Percentiles rank a stretch among this genome's conserved stretches.
phyloP scores from a whole-genome alignment of 2,888 invertebrate species.

The Melangyna quadrimaculata region DNA sequence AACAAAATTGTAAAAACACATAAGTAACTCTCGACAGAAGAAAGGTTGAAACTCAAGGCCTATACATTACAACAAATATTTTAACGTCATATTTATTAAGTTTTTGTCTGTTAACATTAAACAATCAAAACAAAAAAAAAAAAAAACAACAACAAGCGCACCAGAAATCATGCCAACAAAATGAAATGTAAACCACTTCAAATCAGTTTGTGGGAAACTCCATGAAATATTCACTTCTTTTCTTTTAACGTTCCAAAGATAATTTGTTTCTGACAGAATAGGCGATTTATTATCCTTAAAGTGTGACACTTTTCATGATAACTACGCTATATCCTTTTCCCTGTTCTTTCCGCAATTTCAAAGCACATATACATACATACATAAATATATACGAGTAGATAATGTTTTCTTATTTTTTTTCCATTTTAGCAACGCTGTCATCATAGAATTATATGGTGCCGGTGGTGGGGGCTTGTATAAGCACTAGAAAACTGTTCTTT shows the following conservation, averaged over 20 bases:
- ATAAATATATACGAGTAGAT: too few species aligned
- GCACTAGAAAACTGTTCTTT: constrained; percentile 6
- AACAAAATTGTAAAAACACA: too few species aligned
- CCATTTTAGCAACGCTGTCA: constrained; percentile 39
- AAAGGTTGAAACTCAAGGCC: not conserved
- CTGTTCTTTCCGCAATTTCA: constrained; percentile 43
- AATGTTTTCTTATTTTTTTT: not conserved
- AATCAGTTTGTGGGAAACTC: constrained; percentile 25
- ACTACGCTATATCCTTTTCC: constrained; percentile 58
- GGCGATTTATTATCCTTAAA: constrained; percentile 64
- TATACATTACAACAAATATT: not conserved
- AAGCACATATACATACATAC: too few species aligned
- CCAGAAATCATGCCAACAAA: constrained; percentile 13
- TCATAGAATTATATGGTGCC: constrained; percentile 32
- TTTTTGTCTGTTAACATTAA: not conserved
- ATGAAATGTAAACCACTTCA: constrained; percentile 23
- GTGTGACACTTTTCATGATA: constrained; percentile 67
- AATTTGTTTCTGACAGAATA: constrained; percentile 68
- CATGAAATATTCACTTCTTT: constrained; percentile 39
- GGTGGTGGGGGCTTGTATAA: constrained; percentile 1
- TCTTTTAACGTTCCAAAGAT: constrained; percentile 41
- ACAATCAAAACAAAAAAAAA: not conserved
- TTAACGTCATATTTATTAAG: not conserved
- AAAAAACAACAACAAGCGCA: not conserved
- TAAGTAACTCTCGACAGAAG: too few species aligned